phyloP scores from a whole-genome alignment of 1,140 invertebrate genomes.

The Ceratosolen fusciceps region DNA sequence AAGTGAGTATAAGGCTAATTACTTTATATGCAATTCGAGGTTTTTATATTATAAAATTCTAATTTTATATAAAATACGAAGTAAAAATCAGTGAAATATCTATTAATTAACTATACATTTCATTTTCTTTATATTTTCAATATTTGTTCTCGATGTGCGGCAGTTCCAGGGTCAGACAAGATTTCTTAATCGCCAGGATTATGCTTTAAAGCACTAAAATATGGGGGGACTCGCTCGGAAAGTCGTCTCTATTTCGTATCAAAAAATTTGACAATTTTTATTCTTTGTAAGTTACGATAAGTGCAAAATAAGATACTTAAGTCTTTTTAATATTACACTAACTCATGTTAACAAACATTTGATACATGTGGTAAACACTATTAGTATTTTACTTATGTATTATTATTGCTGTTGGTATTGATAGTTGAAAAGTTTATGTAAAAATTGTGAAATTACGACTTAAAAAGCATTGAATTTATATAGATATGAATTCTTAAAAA shows the following conservation, averaged over 20 bases:
- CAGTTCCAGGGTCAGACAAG: slow-evolving; percentile 28
- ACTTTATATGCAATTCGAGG: too few species aligned
- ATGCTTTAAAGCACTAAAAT: slow-evolving; percentile 19
- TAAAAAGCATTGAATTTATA: not conserved
- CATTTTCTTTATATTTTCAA: not conserved
- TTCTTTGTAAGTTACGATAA: not conserved
- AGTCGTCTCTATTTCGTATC: slow-evolving; percentile 15
- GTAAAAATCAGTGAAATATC: too few species aligned
- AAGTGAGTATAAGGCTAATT: too few species aligned
- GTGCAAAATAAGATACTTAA: too few species aligned
- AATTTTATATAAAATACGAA: too few species aligned
- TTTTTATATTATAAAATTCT: too few species aligned
- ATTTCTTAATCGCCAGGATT: slow-evolving; percentile 12
- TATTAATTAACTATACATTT: not conserved
- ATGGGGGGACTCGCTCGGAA: slow-evolving; percentile 15
- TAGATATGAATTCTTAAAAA: not conserved
- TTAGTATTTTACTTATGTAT: too few species aligned
- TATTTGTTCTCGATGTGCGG: not conserved
- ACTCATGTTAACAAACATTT: too few species aligned
- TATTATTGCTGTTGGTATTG: too few species aligned
- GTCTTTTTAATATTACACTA: too few species aligned
- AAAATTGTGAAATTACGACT: slow-evolving; percentile 6
- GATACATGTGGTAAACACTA: too few species aligned
- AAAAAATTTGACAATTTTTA: not conserved
- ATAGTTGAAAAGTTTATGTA: too few species aligned